These are phyloP conservation scores for Scyliorhinus canicula DNA, from an alignment of 2,797 vertebrate species.

Conservation along the genomic window DNA sequence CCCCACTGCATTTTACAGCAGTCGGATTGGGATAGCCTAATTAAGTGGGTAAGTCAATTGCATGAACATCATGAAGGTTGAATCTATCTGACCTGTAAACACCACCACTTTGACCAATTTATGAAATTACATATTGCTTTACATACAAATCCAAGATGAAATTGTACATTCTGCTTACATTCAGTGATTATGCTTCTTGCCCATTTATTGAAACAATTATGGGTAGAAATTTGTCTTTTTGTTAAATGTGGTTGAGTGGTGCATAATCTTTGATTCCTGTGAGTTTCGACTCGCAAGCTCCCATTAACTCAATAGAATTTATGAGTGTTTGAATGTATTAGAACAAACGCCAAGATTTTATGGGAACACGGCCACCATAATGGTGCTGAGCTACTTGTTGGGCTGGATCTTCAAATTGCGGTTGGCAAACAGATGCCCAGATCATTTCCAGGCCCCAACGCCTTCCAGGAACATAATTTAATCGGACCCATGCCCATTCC, in stretches of 20 bases:
- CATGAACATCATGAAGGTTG: not conserved
- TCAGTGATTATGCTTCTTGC: not conserved
- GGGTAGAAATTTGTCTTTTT: not conserved
- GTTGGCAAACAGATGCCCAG: not conserved
- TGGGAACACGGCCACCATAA: not conserved
- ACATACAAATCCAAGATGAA: not conserved
- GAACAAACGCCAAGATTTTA: not conserved
- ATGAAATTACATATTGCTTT: not conserved
- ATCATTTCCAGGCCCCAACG: not conserved
- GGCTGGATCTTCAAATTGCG: not conserved
- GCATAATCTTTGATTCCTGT: not conserved
- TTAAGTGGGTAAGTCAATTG: not conserved
- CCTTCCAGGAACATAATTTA: not conserved
- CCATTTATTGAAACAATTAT: too few relatives aligned
- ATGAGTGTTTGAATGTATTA: not conserved
- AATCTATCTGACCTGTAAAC: not conserved
- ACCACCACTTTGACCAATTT: conserved; percentile 20
- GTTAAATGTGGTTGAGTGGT: not conserved
- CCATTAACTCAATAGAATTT: not conserved
- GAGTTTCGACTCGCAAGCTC: not conserved
- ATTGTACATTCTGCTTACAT: not conserved
- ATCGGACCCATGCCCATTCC: not conserved
- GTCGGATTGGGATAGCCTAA: not conserved
- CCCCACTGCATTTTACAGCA: not conserved
- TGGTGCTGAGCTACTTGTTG: not conserved